Base-by-base conservation (phyloP, 2,113 vertebrate genomes). In the Microtus montanus region DNA sequence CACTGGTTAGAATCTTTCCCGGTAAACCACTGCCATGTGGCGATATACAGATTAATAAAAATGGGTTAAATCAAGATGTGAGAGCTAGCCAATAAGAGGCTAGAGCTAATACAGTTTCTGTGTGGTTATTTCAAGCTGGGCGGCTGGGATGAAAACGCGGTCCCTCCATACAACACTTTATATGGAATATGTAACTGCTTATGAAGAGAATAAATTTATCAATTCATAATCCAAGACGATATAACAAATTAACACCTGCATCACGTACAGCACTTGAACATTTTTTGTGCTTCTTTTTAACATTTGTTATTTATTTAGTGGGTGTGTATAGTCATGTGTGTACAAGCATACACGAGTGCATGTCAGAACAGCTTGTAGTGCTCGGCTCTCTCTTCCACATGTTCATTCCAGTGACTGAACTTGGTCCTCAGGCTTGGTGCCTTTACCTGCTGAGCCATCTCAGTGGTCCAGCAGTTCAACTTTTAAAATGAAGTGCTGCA, bases 211-310 rank as follows among this genome's bases (percentile, higher is more conserved):
- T 14, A 68, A 87, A 86, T n/a, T 41, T 70, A 86, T 71, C 87
- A 83, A 87, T 84, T 47, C 7, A 77, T 33, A 91, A 91, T 89
- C 47, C 10, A 75, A 22, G 93, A 75, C 79, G 26, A 96, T 44
- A 84, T 1, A 91, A 89, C 3, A 89, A 54, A 95, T 87, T 54
- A 83, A 90, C 14, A 38, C 24, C 74, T 64, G 52, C 15, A 3
- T 63, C 73, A 82, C 70, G 75, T 75, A 58, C 17, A 63, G 24
- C 41, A 63, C 13, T 63, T 63, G 3, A 63, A 63, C 13, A 15
- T 83, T 41, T 41, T 61, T 52, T 52, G 49, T 49, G 49, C 63
- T 44, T 63, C 9, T 83, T 63, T 83, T 24, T 83, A 83, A 11
- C 80, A 84, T 64, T 9, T 58, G 58, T 58, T 20, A 47, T 20